Percentiles rank a stretch among this genome's conserved stretches.
Evolutionary conservation across 2,888 invertebrate genomes (phyloP).

Genomic region (Diplolepis rosae): DNA sequence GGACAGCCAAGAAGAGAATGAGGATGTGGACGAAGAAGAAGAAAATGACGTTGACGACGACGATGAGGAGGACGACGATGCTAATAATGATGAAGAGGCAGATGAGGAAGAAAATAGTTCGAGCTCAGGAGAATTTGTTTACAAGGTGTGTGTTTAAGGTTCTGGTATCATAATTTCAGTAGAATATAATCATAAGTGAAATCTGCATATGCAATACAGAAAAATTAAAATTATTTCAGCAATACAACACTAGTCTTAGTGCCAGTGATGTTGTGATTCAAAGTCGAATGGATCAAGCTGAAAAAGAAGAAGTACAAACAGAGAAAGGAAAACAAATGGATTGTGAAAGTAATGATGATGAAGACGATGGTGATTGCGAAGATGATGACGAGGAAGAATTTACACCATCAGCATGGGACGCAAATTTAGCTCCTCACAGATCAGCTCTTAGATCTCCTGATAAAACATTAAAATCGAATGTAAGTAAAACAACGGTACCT

Average conservation of each 20-base stretch:
- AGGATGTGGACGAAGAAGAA: slow-evolving; percentile 71
- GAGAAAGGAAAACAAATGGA: slow-evolving; percentile 10
- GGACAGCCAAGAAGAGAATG: slow-evolving; percentile 77
- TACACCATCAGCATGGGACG: slow-evolving; percentile 88
- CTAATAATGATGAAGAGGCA: slow-evolving; percentile 72
- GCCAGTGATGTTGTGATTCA: slow-evolving; percentile 44
- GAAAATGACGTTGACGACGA: slow-evolving; percentile 75
- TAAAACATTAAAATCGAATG: slow-evolving; percentile 73
- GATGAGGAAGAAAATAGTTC: slow-evolving; percentile 79
- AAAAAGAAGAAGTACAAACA: slow-evolving; percentile 65
- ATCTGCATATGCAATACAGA: too few species aligned
- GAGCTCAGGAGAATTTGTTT: slow-evolving; percentile 86
- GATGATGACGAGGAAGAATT: slow-evolving; percentile 82
- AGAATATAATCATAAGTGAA: too few species aligned
- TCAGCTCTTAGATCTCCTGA: slow-evolving; percentile 82
- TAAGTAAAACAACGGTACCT: slow-evolving; percentile 54
- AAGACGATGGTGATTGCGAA: slow-evolving; percentile 76
- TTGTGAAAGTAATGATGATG: slow-evolving; percentile 47
- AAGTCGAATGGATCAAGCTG: slow-evolving; percentile 53
- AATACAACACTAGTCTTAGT: slow-evolving; percentile 59
- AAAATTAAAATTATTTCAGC: slow-evolving; percentile 48
- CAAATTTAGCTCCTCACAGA: slow-evolving; percentile 84
- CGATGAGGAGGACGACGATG: slow-evolving; percentile 73
- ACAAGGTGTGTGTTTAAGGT: slow-evolving; percentile 80
- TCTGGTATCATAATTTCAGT: too few species aligned